These are phyloP conservation scores for Cololabis saira DNA, from an alignment of 2,113 vertebrate species.

Conservation along the genomic window DNA sequence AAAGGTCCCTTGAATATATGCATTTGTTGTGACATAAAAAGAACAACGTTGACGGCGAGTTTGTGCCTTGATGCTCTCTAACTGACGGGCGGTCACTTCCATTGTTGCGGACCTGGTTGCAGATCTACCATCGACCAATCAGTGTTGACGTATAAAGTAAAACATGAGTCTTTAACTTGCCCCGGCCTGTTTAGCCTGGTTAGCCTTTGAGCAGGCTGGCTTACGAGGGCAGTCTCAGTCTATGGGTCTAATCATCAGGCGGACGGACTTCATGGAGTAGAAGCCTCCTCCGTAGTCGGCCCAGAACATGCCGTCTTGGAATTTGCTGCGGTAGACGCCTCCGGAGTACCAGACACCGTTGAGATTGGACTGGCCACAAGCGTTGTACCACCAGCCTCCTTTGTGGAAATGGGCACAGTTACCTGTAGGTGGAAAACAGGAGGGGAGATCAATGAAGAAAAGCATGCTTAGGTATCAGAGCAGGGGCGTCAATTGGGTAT, in stretches of 20 bases:
- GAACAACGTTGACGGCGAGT: conserved; percentile 12
- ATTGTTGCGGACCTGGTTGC: not conserved
- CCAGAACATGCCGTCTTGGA: conserved; percentile 98
- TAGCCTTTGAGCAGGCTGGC: conserved; percentile 31
- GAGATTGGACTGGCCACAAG: conserved; percentile 94
- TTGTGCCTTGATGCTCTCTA: conserved; percentile 29
- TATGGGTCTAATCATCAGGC: conserved; percentile 95
- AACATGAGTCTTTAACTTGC: conserved; percentile 35
- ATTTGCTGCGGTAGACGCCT: conserved; percentile 96
- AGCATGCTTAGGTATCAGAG: no score
- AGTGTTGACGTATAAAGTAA: conserved; percentile 21
- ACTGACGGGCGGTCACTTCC: conserved; percentile 19
- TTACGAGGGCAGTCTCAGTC: conserved; percentile 79
- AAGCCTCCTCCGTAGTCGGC: conserved; percentile 97
- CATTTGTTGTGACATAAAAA: conserved; percentile 35
- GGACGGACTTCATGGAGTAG: conserved; percentile 93
- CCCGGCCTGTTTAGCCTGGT: conserved; percentile 20
- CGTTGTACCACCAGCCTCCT: conserved; percentile 99
- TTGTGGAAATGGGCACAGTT: conserved; percentile 99
- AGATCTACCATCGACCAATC: conserved; percentile 15
- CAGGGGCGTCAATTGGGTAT: no score
- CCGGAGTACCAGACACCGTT: conserved; percentile 98
- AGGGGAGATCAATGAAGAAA: not conserved
- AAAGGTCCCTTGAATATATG: no score
- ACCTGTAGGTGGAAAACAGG: conserved; percentile 77